These are phyloP conservation scores for Terrapene triunguis DNA, from an alignment of 2,113 vertebrate genomes.

Conservation along the genomic window DNA sequence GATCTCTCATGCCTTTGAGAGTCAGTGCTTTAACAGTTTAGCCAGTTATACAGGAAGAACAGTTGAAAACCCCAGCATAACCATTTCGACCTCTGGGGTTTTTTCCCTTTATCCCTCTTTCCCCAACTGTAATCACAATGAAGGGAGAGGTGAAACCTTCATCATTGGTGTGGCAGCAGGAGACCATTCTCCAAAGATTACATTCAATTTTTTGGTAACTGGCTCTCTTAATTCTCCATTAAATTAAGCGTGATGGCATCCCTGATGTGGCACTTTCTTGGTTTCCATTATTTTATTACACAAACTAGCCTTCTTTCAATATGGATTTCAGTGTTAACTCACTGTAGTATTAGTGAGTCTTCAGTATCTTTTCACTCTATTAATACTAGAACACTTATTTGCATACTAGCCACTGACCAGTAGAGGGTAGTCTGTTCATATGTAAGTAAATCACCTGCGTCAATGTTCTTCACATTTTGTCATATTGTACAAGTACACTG, in stretches of 20 bases:
- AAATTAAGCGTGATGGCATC: neutral
- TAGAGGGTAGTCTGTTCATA: conserved; percentile 31
- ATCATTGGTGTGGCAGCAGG: neutral
- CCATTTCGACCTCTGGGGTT: neutral
- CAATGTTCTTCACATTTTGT: neutral
- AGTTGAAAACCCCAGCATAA: neutral
- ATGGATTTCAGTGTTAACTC: neutral
- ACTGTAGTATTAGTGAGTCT: neutral
- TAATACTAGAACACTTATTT: neutral
- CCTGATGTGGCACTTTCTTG: neutral
- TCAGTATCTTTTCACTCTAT: neutral
- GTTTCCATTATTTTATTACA: neutral
- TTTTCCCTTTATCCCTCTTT: neutral
- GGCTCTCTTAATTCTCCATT: neutral
- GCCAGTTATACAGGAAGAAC: neutral
- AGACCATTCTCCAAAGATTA: neutral
- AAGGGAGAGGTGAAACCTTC: neutral
- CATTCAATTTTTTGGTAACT: neutral
- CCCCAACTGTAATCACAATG: neutral
- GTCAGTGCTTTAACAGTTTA: neutral
- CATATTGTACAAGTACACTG: neutral
- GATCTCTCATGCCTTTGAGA: neutral
- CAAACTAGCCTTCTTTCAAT: neutral
- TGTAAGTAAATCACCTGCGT: accelerated
- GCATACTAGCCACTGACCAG: conserved; percentile 3